Base-by-base conservation (phyloP, 2,797 vertebrate genomes). In the Alca torda region DNA sequence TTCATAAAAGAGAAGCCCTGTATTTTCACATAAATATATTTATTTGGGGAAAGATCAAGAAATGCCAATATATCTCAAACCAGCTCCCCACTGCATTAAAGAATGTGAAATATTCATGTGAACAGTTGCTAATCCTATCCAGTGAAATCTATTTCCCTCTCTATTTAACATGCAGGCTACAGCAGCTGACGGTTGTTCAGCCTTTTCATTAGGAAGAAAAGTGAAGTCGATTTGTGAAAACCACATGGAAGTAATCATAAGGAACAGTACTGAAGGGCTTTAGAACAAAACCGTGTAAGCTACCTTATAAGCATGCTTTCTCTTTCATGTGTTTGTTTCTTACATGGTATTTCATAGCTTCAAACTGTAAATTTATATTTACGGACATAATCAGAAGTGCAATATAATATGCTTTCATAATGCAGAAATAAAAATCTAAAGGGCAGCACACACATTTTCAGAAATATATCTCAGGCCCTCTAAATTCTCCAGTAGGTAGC, bases 41-140 rank as follows among this genome's bases (percentile, higher is more conserved):
- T 89, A 92, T 77, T 96, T 93, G 75, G 61, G 65, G 57, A 92
- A 94, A 76, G 77, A 85, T 78, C 79, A 92, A 73, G 81, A 93
- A 94, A 74, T 70, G 48, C 35, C 73, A 84, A 79, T 70, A 48
- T 84, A 96, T 91, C 95, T 96, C 83, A 94, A 93, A 86, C 18
- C 7, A 84, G 50, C 60, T 87, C 80, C 78, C 56, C 64, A 24
- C 51, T 63, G 84, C 72, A 74, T 68, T 91, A 92, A 91, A 85
- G 74, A 90, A 91, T 17, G 72, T 93, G 92, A 96, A 97, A 96
- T 96, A 96, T 65, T 92, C 30, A 86, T 85, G 83, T 35, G 83
- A 91, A 89, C 54, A 56, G 88, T 95, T 91, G 88, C 51, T 96
- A 95, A 97, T 92, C 87, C 84, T 77, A 91, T 53, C 61, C 48